Percentiles rank a stretch among this genome's conserved stretches.
Conservation (phyloP, 23 tunicate genomes). For the Halocynthia aurantium region DNA sequence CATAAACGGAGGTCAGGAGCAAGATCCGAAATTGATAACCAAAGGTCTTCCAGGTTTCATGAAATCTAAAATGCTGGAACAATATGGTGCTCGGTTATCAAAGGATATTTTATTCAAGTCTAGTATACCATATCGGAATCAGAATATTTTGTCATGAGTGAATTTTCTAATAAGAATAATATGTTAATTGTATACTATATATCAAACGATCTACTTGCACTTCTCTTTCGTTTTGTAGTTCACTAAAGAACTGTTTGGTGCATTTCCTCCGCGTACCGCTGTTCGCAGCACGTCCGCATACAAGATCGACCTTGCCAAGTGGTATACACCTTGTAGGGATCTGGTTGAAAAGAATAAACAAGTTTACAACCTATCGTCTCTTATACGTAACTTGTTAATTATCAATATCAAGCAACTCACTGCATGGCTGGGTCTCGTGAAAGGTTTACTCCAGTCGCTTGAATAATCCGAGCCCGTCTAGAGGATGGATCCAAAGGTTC, state of each 20-base stretch:
- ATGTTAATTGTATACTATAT: too few relatives aligned
- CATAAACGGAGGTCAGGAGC: conserved; percentile 52
- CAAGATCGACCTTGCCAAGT: neutral
- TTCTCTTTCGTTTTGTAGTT: conserved; percentile 1
- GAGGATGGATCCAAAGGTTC: conserved; percentile 1
- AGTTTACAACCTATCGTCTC: too few relatives aligned
- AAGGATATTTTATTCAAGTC: too few relatives aligned
- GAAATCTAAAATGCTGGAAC: conserved; percentile 21
- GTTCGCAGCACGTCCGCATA: conserved; percentile 1
- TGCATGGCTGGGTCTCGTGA: neutral
- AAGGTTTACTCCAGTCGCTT: neutral
- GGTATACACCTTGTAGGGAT: neutral
- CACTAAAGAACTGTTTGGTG: neutral
- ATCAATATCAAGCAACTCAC: neutral
- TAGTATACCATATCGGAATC: too few relatives aligned
- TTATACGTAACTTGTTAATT: neutral
- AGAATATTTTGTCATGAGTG: too few relatives aligned
- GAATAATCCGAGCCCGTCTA: neutral
- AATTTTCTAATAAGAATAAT: too few relatives aligned
- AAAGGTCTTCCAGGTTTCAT: conserved; percentile 51
- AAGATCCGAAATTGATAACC: conserved; percentile 51
- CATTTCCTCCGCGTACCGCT: conserved; percentile 2
- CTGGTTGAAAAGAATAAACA: neutral
- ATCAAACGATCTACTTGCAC: too few relatives aligned
- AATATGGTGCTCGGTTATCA: neutral